Base-by-base conservation (phyloP, 2,888 invertebrate genomes). In the Tribolium freemani region DNA sequence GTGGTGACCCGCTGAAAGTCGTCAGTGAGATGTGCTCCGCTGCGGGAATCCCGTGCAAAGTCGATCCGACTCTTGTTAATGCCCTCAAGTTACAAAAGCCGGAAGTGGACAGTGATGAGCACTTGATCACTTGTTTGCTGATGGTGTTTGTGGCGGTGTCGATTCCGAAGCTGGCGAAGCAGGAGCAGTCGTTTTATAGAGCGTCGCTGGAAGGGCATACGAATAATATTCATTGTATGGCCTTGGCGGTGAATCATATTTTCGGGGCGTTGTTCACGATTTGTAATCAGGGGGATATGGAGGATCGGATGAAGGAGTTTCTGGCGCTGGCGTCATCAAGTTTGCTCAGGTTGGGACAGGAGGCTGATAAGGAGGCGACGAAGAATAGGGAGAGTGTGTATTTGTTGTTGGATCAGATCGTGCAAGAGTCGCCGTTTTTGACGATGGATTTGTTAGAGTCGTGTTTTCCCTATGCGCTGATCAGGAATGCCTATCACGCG, bases 81-180 rank as follows among this genome's bases (percentile, higher is more conserved):
- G 96, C 98, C 0, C 87, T 99, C 5, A 92, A 96, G 78, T 92
- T 94, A 73, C 97, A 98, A 83, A 98, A 97, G 86, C 89, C 91
- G 21, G 96, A 96, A 81, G 88, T 92, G 2, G 95, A 95, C 77
- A 77, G 75, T n/a, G 97, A 98, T 78, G 97, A 98, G 82, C 98
- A 98, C 87, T 89, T 96, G 30, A 89, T 96, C 44, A 96, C 98
- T 0, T 99, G 99, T 85, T 88, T 99, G 45, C 87, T 99, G 71
- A 97, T 99, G 97, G 99, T 99, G 3, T 99, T 99, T 86, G 96
- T 99, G 0, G 99, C 99, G 0, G 98, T 99, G 10, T 97, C 98
- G 0, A 93, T 99, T 79, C 99, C 99, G 0, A 95, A 96, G 86
- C 89, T 99, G 58, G 98, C 99, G 1, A 91, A 94, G 71, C 94